Evolutionary conservation across 2,888 invertebrate species (phyloP), one percentile per base, ranked within the genome.

Genomic region (Nomada hirtipes): DNA sequence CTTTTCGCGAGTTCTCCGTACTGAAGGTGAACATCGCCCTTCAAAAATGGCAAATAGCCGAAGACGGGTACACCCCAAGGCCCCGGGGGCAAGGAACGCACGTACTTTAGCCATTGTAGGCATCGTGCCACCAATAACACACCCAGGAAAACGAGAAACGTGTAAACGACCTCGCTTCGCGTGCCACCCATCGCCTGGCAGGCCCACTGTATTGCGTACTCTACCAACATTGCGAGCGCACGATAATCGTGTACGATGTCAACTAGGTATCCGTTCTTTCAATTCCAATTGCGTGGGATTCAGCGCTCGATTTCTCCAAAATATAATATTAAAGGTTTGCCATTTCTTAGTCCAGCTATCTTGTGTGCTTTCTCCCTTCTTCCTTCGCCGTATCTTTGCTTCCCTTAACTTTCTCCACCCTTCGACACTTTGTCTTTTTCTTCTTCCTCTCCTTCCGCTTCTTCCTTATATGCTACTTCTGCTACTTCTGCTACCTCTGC

Each of bases 61-160:
- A 98, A 95, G 71, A 98, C 94, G 26, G 98, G 98, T 4, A 97
- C 94, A 2, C 98, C 98, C 97, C 97, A 97, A 3, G 98, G 98
- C 3, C 98, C 98, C 0, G 98, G 98, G 0, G 98, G 98, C 87
- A 98, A 94, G 86, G 95, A 94, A 88, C 85, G 92, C 83, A 91
- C 93, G 91, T 87, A 92, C 72, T 75, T 92, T 59, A 89, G 91
- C 92, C 88, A 93, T 93, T 90, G 94, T n/a, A 94, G 47, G 20
- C 89, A 86, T 69, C 94, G 92, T 70, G 94, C 94, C 26, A 91
- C 47, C 50, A 93, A 90, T 88, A 96, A 86, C 88, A 94, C 95
- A 83, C 93, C 93, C 86, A 94, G 87, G 90, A 95, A 95, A 79
- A 95, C 94, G 85, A 95, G 90, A 90, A 96, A 92, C 44, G 89